Evolutionary conservation across 2,888 invertebrate species (phyloP).

Genomic region (Seira ritae): DNA sequence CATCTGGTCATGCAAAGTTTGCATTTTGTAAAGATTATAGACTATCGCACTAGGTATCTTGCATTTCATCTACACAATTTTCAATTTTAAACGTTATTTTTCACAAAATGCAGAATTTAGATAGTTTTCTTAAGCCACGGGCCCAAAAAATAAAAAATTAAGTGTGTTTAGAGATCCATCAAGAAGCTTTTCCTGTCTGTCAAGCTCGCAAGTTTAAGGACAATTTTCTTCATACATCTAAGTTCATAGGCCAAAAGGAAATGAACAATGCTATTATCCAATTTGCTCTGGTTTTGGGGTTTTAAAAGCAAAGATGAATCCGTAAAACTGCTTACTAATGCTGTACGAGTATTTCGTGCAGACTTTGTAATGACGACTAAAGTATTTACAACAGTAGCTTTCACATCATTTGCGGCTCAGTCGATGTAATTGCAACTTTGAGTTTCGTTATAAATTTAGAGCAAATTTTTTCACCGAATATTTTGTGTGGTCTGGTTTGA

Average conservation of each 20-base stretch:
- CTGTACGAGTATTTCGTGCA: not conserved
- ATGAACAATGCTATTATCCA: slow-evolving; percentile 36
- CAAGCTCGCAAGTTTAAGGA: slow-evolving; percentile 29
- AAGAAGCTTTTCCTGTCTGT: not conserved
- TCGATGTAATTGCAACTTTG: slow-evolving; percentile 33
- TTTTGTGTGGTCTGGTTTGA: not conserved
- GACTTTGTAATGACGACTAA: no score
- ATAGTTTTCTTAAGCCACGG: no score
- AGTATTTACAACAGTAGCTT: slow-evolving; percentile 37
- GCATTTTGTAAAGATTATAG: no score
- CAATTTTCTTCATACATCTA: slow-evolving; percentile 15
- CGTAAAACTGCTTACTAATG: not conserved
- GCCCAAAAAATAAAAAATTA: slow-evolving; percentile 23
- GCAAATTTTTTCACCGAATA: slow-evolving; percentile 4
- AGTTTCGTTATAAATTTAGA: slow-evolving; percentile 31
- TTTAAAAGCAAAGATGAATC: not conserved
- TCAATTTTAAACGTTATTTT: no score
- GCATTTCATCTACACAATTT: no score
- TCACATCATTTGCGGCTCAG: slow-evolving; percentile 40
- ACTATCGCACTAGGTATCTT: no score
- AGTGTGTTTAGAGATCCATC: not conserved
- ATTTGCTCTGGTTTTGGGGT: slow-evolving; percentile 47
- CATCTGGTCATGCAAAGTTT: not conserved
- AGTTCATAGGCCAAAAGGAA: slow-evolving; percentile 36
- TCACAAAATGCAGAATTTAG: no score